phyloP scores from a whole-genome alignment of 2,113 vertebrate species.

The Notechis scutatus region DNA sequence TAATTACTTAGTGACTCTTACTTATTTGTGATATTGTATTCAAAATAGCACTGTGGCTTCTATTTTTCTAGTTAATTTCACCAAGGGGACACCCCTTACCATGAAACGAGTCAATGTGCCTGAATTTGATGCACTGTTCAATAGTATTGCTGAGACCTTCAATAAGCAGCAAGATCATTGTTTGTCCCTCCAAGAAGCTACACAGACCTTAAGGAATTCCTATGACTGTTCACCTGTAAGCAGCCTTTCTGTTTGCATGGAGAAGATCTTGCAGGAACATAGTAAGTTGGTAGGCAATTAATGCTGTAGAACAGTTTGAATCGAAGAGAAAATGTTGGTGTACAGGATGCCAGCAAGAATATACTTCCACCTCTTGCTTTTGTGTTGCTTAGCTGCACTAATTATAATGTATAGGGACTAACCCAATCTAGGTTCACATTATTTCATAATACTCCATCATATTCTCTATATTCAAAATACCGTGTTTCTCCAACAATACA shows the following conservation, averaged over 20 bases:
- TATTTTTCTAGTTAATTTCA: constrained; percentile 6
- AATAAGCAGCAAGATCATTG: constrained; percentile 67
- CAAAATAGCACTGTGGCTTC: background rate
- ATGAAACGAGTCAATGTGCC: constrained; percentile 58
- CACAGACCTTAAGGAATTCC: constrained; percentile 45
- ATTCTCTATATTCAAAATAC: background rate
- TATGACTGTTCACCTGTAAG: constrained; percentile 40
- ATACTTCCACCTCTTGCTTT: background rate
- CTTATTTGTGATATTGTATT: background rate
- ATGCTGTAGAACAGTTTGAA: background rate
- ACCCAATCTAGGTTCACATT: background rate
- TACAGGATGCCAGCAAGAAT: background rate
- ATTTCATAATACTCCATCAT: background rate
- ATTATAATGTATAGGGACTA: background rate
- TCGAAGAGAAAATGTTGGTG: background rate
- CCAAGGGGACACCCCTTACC: constrained; percentile 38
- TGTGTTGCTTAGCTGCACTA: background rate
- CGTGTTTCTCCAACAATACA: too few relatives aligned
- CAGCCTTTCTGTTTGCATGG: constrained; percentile 51
- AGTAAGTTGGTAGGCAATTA: constrained; percentile 33
- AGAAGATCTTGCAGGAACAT: constrained; percentile 53
- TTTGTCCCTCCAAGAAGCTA: constrained; percentile 55
- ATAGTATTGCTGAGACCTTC: constrained; percentile 58
- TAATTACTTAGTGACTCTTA: background rate
- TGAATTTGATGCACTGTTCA: constrained; percentile 62